A percentile compares a stretch with the other conserved stretches of the same genome.
Evolutionary conservation across 2,113 vertebrate species (phyloP).

Genomic region (Spheniscus mendiculus): DNA sequence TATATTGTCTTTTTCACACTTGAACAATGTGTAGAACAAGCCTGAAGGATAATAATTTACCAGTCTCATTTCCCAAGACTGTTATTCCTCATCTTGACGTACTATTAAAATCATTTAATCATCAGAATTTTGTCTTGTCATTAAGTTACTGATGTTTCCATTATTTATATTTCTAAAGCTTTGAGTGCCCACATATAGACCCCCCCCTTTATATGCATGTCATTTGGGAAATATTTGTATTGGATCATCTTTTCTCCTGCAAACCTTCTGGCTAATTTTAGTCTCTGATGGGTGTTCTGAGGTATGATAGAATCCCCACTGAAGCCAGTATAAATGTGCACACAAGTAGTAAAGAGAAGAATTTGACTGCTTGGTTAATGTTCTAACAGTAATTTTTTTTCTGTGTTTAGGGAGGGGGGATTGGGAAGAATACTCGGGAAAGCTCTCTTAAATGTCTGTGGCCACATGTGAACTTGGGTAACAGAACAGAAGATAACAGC

Average conservation of each 20-base stretch:
- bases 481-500: not conserved
- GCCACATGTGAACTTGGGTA: not conserved
- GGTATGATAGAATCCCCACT: not conserved
- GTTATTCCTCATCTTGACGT: constrained; percentile 74
- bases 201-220: not conserved
- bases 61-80: constrained; percentile 37
- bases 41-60: constrained; percentile 56
- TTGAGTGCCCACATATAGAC: not conserved
- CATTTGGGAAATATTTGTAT: not conserved
- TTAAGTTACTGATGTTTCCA: constrained; percentile 23
- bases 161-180: constrained; percentile 52
- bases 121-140: constrained; percentile 65
- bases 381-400: not conserved
- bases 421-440: not conserved
- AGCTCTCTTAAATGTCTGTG: not conserved
- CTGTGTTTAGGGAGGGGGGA: not conserved
- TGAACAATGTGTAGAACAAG: not conserved
- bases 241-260: not conserved
- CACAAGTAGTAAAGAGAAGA: not conserved
- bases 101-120: constrained; percentile 73
- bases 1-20: constrained; percentile 28
- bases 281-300: not conserved
- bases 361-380: not conserved
- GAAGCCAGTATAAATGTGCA: not conserved
- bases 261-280: not conserved